These are phyloP conservation scores for Cepaea nemoralis DNA, from an alignment of 1,140 invertebrate species.

Conservation along the genomic window DNA sequence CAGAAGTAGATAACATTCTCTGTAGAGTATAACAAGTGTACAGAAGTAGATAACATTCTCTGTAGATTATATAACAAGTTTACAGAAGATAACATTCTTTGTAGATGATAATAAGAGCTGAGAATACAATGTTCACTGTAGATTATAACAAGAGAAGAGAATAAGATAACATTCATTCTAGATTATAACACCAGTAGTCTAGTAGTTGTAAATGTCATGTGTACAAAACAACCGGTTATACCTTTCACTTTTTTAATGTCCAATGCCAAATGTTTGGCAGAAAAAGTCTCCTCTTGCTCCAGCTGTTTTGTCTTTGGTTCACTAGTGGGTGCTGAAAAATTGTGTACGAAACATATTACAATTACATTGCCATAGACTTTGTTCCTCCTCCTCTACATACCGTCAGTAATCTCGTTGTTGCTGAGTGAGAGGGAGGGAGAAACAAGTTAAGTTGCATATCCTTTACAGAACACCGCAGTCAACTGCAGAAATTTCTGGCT, in stretches of 20 bases:
- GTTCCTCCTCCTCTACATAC: no score
- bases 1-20: no score
- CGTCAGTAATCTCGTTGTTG: no score
- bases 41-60: no score
- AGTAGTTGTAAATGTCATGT: background rate
- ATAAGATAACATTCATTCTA: background rate
- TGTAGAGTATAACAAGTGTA: no score
- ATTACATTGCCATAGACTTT: background rate
- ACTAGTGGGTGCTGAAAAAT: background rate
- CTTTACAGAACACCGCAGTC: no score
- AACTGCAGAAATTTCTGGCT: no score
- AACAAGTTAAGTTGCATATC: no score
- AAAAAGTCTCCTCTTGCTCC: constrained; percentile 14
- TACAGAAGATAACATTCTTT: no score
- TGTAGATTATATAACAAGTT: no score
- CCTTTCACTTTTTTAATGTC: constrained; percentile 29
- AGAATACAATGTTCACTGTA: background rate
- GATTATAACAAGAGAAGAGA: background rate
- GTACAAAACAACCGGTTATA: background rate
- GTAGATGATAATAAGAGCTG: no score
- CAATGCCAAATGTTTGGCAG: background rate
- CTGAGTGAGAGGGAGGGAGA: no score
- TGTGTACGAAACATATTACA: background rate
- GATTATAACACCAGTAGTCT: background rate
- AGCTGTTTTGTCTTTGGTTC: background rate